Evolutionary conservation across 2,113 vertebrate species (phyloP), one percentile per base, ranked within the genome.

Genomic region (Cynocephalus volans): DNA sequence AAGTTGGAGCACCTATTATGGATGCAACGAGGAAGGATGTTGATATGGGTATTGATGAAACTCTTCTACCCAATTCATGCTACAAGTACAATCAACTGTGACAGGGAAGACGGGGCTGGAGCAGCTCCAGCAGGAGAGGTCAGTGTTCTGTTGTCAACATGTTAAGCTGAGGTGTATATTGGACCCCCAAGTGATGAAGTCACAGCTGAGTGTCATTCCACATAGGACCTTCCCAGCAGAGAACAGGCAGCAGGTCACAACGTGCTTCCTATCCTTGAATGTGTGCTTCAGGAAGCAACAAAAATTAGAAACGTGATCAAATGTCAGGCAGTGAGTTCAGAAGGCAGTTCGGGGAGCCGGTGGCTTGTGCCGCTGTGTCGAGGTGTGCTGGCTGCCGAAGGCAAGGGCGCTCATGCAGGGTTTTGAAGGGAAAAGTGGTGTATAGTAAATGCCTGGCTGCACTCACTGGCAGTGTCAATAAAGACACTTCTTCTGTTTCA

Each of bases 401-500:
- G 56, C 23, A 41, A 79, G 31, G 26, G 73, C 69, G 18, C 6
- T 58, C 8, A 2, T 8, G 23, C 52, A 33, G 56, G n/a, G 5
- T 89, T 87, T 77, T 93, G 64, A 88, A 73, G 28, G 33, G 77
- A 80, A 93, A 45, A 85, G 15, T 54, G 50, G 12, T 26, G 48
- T 23, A 62, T 23, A 19, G 45, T 56, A 14, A n/a, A 70, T 12
- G 17, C 18, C 21, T 6, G 1, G 14, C 75, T 58, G 64, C 5
- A 10, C 48, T 83, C 56, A 48, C 56, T 80, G 77, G 18, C 56
- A 45, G 88, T 92, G 18, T 50, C 64, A 45, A 41, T 50, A 76
- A 88, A 92, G 33, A n/a, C 33, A 45, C 84, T 88, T 90, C 41
- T 87, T 76, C 50, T 89, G 24, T 76, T 89, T 81, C 77, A 76